Evolutionary conservation across 2,797 vertebrate genomes (phyloP), one percentile per base, ranked within the genome.

Genomic region (Gallinago stenura): DNA sequence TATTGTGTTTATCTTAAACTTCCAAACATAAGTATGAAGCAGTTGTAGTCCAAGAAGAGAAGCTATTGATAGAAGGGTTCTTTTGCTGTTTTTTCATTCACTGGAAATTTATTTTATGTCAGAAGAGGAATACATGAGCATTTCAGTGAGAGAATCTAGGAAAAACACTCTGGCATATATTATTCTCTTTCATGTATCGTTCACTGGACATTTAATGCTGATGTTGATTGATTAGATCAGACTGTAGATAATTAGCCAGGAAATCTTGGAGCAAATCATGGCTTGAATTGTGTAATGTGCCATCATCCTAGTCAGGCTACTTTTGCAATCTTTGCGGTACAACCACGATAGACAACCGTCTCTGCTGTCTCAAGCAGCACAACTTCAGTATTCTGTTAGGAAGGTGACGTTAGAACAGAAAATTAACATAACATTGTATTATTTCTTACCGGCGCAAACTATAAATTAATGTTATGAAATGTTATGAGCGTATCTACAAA

Each of bases 391-490:
- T 91, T 97, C 88, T 87, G 71, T 73, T 95, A 86, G 53, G 80
- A 95, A 79, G 71, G 50, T 79, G 94, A 89, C 2, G 21, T 81
- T 88, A 87, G 90, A 95, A 91, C 84, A 79, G 91, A 87, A 96
- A 95, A 96, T 97, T 97, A 97, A 95, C 91, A 83, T 97, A 96
- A 93, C 58, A 60, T 88, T 95, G 90, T 83, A 95, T 91, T 95
- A 95, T 88, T 97, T 97, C 91, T 95, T 89, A 95, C 87, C 77
- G 73, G 39, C 94, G 83, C 61, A 93, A 94, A 80, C 65, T 96
- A 96, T 92, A 98, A 97, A 97, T 97, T 95, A 96, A 95, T 97
- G 81, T 97, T 97, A 88, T 97, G 96, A 98, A 97, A 97, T 96
- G 89, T 97, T 97, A 94, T 96, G 96, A 98, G 80, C 12, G 2